Percentiles rank a stretch among this genome's conserved stretches.
phyloP scores from a whole-genome alignment of 2,797 vertebrate genomes.

The Cirrhinus molitorella region DNA sequence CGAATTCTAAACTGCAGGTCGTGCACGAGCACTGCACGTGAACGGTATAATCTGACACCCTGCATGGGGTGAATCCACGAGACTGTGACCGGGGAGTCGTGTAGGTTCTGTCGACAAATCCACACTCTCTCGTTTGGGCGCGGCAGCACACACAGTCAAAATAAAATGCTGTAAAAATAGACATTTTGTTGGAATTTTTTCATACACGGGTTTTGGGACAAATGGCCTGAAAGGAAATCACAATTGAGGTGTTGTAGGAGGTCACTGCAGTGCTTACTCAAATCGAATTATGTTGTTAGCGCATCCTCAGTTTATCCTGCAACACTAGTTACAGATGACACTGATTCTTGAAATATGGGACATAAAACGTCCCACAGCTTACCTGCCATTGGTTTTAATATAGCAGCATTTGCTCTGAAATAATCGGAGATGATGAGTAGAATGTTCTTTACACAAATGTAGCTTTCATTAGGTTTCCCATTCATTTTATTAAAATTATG shows the following conservation, averaged over 20 bases:
- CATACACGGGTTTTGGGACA: background rate
- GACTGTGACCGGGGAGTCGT: slow-evolving; percentile 11
- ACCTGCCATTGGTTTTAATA: background rate
- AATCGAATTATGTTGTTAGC: background rate
- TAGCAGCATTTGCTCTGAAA: background rate
- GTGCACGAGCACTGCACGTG: slow-evolving; percentile 12
- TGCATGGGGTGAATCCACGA: slow-evolving; percentile 19
- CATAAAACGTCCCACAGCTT: background rate
- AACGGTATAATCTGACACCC: slow-evolving; percentile 28
- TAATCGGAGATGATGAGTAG: background rate
- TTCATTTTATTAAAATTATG: background rate
- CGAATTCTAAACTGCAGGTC: background rate
- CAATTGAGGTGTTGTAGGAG: background rate
- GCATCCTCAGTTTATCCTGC: background rate
- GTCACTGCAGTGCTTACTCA: slow-evolving; percentile 6
- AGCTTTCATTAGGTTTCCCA: background rate
- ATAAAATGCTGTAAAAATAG: background rate
- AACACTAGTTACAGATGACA: background rate
- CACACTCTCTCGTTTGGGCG: slow-evolving; percentile 3
- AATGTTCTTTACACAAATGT: background rate
- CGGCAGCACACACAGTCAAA: background rate
- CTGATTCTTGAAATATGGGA: background rate
- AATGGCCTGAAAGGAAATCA: background rate
- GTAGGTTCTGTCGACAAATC: background rate
- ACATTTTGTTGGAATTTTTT: background rate